These are phyloP conservation scores for Antheraea pernyi DNA, from an alignment of 1,140 invertebrate genomes.

Conservation along the genomic window DNA sequence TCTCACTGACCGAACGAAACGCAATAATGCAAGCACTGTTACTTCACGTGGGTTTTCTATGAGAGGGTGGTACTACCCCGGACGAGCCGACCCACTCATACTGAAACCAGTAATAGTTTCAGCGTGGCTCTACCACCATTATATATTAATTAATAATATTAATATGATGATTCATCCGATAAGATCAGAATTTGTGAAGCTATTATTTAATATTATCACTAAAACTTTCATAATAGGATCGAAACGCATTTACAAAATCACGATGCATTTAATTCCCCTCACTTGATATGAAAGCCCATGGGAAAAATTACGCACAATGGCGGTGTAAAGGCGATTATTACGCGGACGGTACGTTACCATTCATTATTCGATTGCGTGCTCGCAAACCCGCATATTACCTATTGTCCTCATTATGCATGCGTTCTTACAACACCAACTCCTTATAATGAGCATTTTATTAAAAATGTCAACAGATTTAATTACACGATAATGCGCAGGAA, in stretches of 20 bases:
- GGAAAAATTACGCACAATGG: conserved; percentile 27
- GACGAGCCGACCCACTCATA: no score
- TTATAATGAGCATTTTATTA: neutral
- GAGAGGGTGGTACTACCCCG: no score
- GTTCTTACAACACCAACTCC: conserved; percentile 21
- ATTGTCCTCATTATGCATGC: conserved; percentile 16
- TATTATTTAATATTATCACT: no score
- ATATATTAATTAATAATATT: no score
- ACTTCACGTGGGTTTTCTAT: no score
- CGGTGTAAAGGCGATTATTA: conserved; percentile 18
- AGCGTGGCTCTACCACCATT: no score
- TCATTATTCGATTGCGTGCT: conserved; percentile 31
- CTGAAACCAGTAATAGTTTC: no score
- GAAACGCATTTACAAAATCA: conserved; percentile 1
- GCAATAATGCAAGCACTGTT: no score
- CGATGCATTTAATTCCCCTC: neutral
- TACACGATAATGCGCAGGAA: no score
- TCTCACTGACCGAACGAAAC: no score
- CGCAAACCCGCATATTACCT: conserved; percentile 21
- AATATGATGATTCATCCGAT: no score
- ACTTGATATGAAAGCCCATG: conserved; percentile 16
- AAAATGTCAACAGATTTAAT: neutral
- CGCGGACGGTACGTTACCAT: conserved; percentile 13
- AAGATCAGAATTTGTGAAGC: neutral
- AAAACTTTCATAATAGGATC: neutral